phyloP scores from a whole-genome alignment of 2,888 invertebrate genomes.

The Drosophila paucipuncta region DNA sequence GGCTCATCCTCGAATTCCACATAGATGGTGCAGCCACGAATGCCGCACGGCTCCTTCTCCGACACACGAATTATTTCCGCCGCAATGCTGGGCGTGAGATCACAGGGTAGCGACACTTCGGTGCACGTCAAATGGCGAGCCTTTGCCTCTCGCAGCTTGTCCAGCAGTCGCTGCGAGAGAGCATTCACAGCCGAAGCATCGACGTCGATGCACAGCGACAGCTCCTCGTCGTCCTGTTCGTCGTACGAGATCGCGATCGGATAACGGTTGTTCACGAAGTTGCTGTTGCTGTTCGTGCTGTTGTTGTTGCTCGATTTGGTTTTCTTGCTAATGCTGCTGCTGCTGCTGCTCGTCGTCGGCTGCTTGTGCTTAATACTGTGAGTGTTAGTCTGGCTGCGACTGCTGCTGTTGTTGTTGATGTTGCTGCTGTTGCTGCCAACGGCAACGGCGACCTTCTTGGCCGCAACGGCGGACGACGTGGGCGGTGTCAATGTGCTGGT shows the following conservation, averaged over 20 bases:
- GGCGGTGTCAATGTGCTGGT: conserved; percentile 76
- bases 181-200: conserved; percentile 66
- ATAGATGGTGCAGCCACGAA: conserved; percentile 83
- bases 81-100: conserved; percentile 83
- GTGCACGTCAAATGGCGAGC: conserved; percentile 82
- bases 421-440: conserved; percentile 23
- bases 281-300: conserved; percentile 19
- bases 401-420: conserved; percentile 24
- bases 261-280: conserved; percentile 20
- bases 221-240: conserved; percentile 48
- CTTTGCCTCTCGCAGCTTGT: conserved; percentile 82
- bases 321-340: conserved; percentile 60
- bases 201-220: conserved; percentile 29
- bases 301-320: conserved; percentile 60
- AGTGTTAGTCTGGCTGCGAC: conserved; percentile 38
- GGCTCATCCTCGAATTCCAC: conserved; percentile 83
- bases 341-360: conserved; percentile 56
- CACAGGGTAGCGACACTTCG: conserved; percentile 84
- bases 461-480: conserved; percentile 44
- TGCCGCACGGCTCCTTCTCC: conserved; percentile 82
- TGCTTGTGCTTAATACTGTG: conserved; percentile 74
- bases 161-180: conserved; percentile 74
- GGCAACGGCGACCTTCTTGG: conserved; percentile 56
- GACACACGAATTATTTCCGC: conserved; percentile 82
- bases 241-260: conserved; percentile 35